Percentiles rank a stretch among this genome's conserved stretches.
phyloP scores from a whole-genome alignment of 2,888 invertebrate genomes.

The Macrophya alboannulata region DNA sequence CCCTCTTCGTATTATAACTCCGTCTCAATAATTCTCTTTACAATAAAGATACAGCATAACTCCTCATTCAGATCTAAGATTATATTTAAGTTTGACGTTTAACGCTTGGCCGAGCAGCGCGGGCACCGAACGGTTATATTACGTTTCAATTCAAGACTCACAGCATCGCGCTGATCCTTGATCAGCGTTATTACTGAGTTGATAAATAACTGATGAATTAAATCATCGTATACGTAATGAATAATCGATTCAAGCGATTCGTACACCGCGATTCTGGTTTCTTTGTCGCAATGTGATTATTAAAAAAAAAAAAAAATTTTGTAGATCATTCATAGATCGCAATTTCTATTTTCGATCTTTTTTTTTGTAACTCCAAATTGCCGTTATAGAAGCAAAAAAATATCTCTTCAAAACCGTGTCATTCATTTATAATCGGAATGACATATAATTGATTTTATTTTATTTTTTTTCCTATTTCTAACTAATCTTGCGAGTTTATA shows the following conservation, averaged over 20 bases:
- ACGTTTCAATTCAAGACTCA: slow-evolving; percentile 35
- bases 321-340: no score
- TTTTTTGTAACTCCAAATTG: no score
- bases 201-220: not conserved
- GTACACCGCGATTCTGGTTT: no score
- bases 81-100: slow-evolving; percentile 33
- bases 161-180: not conserved
- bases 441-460: not conserved
- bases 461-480: not conserved
- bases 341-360: no score
- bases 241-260: no score
- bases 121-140: slow-evolving; percentile 32
- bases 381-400: not conserved
- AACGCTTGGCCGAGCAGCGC: slow-evolving; percentile 20
- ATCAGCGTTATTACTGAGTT: not conserved
- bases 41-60: not conserved
- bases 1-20: no score
- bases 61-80: not conserved
- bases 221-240: not conserved
- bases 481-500: not conserved
- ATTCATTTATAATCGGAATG: not conserved
- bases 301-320: no score
- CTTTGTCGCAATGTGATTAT: no score
- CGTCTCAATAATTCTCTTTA: not conserved
- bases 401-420: not conserved